These are phyloP conservation scores for Catajapyx aquilonaris DNA, from an alignment of 1,140 invertebrate genomes.

Conservation along the genomic window DNA sequence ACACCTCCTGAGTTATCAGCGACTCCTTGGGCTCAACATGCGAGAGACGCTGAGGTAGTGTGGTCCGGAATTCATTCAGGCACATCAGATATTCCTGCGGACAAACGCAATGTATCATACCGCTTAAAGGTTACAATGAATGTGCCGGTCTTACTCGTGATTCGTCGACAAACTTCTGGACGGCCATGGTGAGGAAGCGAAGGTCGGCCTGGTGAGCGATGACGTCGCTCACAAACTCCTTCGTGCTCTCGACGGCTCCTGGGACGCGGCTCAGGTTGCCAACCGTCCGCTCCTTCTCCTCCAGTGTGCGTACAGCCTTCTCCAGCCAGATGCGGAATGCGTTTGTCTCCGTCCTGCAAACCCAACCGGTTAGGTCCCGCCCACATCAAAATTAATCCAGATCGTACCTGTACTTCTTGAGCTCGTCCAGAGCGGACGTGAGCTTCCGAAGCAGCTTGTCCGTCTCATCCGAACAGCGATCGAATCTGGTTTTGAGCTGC, in stretches of 20 bases:
- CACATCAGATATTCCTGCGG: constrained; percentile 54
- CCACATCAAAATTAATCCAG: constrained; percentile 4
- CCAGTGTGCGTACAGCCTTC: constrained; percentile 48
- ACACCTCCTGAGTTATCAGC: constrained; percentile 43
- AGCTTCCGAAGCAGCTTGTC: constrained; percentile 54
- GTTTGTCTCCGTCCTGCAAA: constrained; percentile 41
- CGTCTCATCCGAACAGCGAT: constrained; percentile 53
- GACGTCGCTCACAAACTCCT: constrained; percentile 80
- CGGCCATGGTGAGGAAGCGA: constrained; percentile 81
- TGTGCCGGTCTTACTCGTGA: constrained; percentile 55
- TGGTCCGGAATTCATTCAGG: constrained; percentile 65
- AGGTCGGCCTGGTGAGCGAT: constrained; percentile 86
- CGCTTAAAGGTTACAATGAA: background rate
- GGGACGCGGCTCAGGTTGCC: constrained; percentile 51
- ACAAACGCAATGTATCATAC: background rate
- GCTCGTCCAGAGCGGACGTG: constrained; percentile 59
- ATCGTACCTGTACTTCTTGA: constrained; percentile 56
- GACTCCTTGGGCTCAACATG: constrained; percentile 55
- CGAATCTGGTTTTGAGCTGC: constrained; percentile 60
- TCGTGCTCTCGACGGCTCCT: constrained; percentile 46
- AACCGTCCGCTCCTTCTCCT: constrained; percentile 66
- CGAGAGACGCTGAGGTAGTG: constrained; percentile 50
- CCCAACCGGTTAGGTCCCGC: too few species aligned
- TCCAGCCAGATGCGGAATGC: constrained; percentile 71
- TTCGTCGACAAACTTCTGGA: constrained; percentile 85